Conservation (phyloP, 1,140 invertebrate genomes). For the Drosophila ironensis region DNA sequence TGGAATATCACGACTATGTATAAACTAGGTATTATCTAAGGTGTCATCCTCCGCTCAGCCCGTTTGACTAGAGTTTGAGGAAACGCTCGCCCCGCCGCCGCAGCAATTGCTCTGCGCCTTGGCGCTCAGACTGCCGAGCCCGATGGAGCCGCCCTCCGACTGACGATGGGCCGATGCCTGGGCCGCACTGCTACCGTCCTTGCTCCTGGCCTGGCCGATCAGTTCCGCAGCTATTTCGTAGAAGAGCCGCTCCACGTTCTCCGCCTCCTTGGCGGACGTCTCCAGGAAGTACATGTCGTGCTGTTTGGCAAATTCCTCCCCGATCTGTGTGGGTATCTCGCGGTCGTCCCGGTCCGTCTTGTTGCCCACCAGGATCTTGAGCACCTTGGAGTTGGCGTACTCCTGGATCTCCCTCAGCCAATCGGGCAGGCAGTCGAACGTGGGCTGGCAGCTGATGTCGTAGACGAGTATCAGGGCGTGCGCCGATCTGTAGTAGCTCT, state of each 20-base stretch:
- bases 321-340: constrained; percentile 96
- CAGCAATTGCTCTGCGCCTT: constrained; percentile 76
- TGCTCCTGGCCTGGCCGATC: constrained; percentile 87
- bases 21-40: constrained; percentile 32
- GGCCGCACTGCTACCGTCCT: constrained; percentile 63
- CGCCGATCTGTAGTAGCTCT: constrained; percentile 98
- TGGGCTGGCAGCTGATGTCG: constrained; percentile 98
- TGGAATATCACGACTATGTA: constrained; percentile 41
- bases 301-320: constrained; percentile 96
- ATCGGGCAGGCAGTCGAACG: constrained; percentile 97
- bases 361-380: constrained; percentile 96
- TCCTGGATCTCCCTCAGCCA: constrained; percentile 98
- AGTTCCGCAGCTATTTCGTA: constrained; percentile 97
- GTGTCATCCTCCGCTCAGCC: constrained; percentile 31
- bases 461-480: constrained; percentile 98
- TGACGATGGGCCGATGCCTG: constrained; percentile 55
- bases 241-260: constrained; percentile 98
- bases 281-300: constrained; percentile 99
- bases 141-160: constrained; percentile 60
- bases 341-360: constrained; percentile 97
- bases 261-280: constrained; percentile 98
- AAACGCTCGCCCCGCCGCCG: constrained; percentile 27
- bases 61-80: constrained; percentile 63
- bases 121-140: constrained; percentile 65
- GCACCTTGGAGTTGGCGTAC: constrained; percentile 96